Percentiles rank a stretch among this genome's conserved stretches.
Conservation (phyloP, 1,140 invertebrate genomes). For the Drosophila bocqueti region DNA sequence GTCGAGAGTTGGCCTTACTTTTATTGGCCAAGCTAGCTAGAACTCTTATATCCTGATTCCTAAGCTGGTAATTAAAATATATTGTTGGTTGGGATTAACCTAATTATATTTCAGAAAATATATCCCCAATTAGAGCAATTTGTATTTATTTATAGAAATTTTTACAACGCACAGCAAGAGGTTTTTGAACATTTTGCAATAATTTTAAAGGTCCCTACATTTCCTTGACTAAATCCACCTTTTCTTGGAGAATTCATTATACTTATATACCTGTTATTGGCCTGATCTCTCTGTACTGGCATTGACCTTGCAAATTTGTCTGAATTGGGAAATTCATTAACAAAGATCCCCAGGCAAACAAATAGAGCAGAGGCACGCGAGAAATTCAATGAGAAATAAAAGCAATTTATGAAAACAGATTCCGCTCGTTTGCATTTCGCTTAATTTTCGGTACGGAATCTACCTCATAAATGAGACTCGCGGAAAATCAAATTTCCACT, state of each 20-base stretch:
- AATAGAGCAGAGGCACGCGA: slow-evolving; percentile 49
- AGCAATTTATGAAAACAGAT: slow-evolving; percentile 59
- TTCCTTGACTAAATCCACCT: neutral
- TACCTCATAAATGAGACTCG: slow-evolving; percentile 47
- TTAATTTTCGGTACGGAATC: slow-evolving; percentile 16
- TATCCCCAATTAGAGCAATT: neutral
- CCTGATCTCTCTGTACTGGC: slow-evolving; percentile 12
- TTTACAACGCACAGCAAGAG: neutral
- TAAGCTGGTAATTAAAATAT: neutral
- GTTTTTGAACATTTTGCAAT: neutral
- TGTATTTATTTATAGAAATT: neutral
- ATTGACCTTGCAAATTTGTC: slow-evolving; percentile 56
- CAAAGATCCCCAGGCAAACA: slow-evolving; percentile 36
- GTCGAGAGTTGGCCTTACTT: neutral
- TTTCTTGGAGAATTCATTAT: neutral
- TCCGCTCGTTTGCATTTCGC: slow-evolving; percentile 8
- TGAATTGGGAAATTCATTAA: slow-evolving; percentile 27
- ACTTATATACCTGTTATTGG: slow-evolving; percentile 14
- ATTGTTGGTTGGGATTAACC: neutral
- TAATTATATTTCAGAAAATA: too few species aligned
- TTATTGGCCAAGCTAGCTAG: neutral
- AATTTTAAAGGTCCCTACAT: neutral
- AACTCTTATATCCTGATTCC: neutral
- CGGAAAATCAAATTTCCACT: slow-evolving; percentile 40
- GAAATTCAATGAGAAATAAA: slow-evolving; percentile 47